Percentiles rank a stretch among this genome's conserved stretches.
Conservation (phyloP, 2,113 vertebrate genomes). For the Scolopax mira region DNA sequence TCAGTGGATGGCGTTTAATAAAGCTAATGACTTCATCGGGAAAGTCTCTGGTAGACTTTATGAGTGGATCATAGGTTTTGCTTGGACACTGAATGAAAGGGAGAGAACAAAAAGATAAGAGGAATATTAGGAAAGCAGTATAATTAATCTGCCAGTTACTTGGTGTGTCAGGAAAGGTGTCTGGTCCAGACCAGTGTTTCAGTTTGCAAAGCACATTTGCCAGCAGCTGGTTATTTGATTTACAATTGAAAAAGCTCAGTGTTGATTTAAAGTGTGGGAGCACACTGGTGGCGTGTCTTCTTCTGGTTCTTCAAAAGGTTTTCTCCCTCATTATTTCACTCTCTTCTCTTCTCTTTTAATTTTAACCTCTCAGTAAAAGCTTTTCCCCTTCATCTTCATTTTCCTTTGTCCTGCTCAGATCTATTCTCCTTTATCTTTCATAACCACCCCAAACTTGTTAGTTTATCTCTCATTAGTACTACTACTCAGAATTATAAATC, state of each 20-base stretch:
- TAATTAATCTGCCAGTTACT: neutral
- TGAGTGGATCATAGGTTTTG: constrained; percentile 89
- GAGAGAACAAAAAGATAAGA: neutral
- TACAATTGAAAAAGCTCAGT: neutral
- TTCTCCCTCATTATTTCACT: neutral
- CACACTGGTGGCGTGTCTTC: neutral
- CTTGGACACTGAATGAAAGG: constrained; percentile 86
- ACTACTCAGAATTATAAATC: neutral
- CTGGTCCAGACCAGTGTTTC: neutral
- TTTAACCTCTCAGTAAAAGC: neutral
- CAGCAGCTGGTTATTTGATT: neutral
- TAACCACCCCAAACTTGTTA: neutral
- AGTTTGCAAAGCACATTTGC: neutral
- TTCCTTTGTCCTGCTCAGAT: neutral
- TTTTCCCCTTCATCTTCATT: neutral
- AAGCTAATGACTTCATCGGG: constrained; percentile 95
- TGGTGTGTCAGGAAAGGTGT: neutral
- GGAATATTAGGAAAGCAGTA: neutral
- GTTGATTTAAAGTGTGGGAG: neutral
- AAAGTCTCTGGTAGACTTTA: constrained; percentile 96
- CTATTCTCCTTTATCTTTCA: neutral
- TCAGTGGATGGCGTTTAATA: constrained; percentile 88
- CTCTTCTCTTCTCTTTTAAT: neutral
- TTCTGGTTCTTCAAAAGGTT: neutral
- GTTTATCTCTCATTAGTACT: neutral